Percentiles rank a stretch among this genome's conserved stretches.
Evolutionary conservation across 2,888 invertebrate species (phyloP).

Genomic region (Rhaphigaster nebulosa): DNA sequence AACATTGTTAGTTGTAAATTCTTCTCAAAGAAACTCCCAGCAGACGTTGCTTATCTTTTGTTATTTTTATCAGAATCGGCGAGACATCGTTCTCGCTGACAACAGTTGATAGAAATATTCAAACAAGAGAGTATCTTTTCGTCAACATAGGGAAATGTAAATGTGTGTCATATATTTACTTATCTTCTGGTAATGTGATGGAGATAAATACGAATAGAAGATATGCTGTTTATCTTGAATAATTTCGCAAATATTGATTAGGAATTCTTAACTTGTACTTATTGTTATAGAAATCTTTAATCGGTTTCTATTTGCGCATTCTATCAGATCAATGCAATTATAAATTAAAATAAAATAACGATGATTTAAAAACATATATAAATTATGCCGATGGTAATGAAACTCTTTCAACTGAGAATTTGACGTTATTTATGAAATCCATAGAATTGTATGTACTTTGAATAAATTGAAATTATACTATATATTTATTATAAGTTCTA

Average conservation of each 20-base stretch:
- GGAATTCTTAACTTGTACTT: not conserved
- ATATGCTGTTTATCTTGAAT: not conserved
- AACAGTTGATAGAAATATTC: not conserved
- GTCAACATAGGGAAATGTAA: not conserved
- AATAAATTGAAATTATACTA: too few species aligned
- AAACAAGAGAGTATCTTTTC: not conserved
- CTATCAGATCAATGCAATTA: not conserved
- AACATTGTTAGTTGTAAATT: not conserved
- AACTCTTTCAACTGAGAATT: too few species aligned
- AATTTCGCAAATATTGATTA: slow-evolving; percentile 5
- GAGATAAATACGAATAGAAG: not conserved
- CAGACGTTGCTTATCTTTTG: not conserved
- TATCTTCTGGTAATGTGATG: not conserved
- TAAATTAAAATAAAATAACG: too few species aligned
- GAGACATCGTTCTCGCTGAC: slow-evolving; percentile 5
- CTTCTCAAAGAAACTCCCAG: not conserved
- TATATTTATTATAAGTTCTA: too few species aligned
- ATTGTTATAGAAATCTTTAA: not conserved
- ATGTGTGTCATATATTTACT: not conserved
- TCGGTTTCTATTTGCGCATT: not conserved
- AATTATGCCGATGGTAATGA: too few species aligned
- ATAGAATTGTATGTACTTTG: too few species aligned
- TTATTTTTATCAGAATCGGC: not conserved
- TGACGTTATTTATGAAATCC: too few species aligned
- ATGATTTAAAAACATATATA: too few species aligned